Conservation (phyloP, 1,140 invertebrate species). For the Dendrolimus punctatus region DNA sequence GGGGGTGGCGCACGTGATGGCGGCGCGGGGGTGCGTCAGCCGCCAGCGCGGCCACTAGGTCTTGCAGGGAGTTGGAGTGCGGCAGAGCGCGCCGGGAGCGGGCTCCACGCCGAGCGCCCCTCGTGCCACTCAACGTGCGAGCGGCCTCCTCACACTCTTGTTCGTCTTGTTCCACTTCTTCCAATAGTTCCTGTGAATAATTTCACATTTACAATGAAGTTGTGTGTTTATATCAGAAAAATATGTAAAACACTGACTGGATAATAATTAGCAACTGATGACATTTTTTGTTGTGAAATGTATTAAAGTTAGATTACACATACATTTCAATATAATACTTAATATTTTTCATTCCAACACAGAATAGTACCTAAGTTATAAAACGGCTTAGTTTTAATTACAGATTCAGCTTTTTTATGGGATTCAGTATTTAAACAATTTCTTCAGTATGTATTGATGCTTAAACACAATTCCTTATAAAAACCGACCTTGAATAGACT, state of each 20-base stretch:
- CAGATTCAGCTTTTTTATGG: no score
- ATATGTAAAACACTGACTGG: no score
- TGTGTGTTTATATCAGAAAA: no score
- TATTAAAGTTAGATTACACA: no score
- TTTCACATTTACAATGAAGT: background rate
- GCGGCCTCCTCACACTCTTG: constrained; percentile 52
- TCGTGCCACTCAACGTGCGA: constrained; percentile 22
- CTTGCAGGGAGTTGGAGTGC: constrained; percentile 54
- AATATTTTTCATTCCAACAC: no score
- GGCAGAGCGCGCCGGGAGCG: constrained; percentile 35
- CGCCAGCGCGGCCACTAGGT: constrained; percentile 56
- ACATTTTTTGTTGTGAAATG: no score
- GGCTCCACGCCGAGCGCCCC: constrained; percentile 22
- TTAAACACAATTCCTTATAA: constrained; percentile 4
- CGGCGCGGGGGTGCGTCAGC: constrained; percentile 41
- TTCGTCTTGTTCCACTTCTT: constrained; percentile 62
- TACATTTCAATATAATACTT: no score
- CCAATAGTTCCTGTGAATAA: constrained; percentile 46
- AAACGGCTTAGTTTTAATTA: no score
- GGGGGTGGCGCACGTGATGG: constrained; percentile 29
- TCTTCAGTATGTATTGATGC: background rate
- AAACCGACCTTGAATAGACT: constrained; percentile 79
- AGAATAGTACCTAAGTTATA: no score
- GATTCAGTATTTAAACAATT: no score
- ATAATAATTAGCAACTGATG: no score